Evolutionary conservation across 2,797 vertebrate species (phyloP).

Genomic region (Florisuga fusca): DNA sequence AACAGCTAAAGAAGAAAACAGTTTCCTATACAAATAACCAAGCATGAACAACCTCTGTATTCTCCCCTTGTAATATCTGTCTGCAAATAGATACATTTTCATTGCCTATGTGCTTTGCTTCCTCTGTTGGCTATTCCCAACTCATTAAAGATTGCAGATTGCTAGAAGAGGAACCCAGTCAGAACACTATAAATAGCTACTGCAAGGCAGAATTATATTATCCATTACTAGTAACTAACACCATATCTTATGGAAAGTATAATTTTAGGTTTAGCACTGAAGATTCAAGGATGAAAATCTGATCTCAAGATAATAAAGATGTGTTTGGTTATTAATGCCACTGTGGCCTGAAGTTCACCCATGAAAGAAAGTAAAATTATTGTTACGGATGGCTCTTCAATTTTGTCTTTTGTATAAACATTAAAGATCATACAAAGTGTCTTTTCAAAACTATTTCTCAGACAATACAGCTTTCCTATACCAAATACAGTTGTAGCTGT

Average conservation of each 20-base stretch:
- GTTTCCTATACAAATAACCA: neutral
- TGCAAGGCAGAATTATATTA: neutral
- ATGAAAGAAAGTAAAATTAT: neutral
- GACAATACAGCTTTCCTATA: neutral
- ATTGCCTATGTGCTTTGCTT: neutral
- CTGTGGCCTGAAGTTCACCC: neutral
- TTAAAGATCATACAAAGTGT: neutral
- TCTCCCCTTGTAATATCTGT: neutral
- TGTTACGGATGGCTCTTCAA: neutral
- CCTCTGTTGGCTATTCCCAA: neutral
- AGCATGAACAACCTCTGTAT: neutral
- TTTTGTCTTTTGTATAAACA: neutral
- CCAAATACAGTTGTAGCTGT: neutral
- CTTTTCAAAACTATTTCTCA: neutral
- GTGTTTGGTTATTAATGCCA: neutral
- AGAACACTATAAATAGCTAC: neutral
- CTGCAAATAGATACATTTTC: neutral
- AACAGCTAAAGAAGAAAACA: neutral
- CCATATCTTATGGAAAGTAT: neutral
- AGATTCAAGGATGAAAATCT: neutral
- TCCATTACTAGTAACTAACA: neutral
- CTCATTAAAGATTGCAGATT: neutral
- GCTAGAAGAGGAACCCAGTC: neutral
- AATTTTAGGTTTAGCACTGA: neutral
- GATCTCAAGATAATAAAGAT: neutral